Base-by-base conservation (phyloP, 2,888 invertebrate genomes). In the Temnothorax unifasciatus region DNA sequence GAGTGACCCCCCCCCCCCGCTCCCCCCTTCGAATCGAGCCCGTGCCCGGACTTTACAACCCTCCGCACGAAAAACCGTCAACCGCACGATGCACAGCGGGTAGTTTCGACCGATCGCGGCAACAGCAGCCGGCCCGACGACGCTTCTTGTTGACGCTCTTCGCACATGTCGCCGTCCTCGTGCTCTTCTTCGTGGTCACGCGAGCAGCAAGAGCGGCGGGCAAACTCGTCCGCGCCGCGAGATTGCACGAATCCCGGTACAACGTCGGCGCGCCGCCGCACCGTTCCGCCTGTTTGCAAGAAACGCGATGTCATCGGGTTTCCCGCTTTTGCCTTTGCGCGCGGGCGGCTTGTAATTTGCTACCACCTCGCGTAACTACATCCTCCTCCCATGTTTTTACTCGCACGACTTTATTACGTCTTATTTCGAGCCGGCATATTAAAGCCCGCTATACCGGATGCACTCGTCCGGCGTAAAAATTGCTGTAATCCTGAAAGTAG, bases 51-150 rank as follows among this genome's bases (percentile, higher is more conserved):
- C 74, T 81, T 73, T 81, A 63, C 52, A 87, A 84, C 82, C 79
- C 79, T 18, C 13, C 59, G 71, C 79, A 73, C 74, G 79, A 81
- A 81, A 81, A 81, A 81, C 47, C 74, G 74, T 25, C 59, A 81
- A 81, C 74, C 79, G 74, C 79, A 79, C 79, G 73, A 34, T 57
- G 73, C 77, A 25, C 21, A 41, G 68, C 25, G 79, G 15, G n/a
- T 59, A 81, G 79, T 61, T 73, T 81, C 59, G 74, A 81, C 74
- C 47, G 25, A 13, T 29, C 61, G 63, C 52, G 77, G 82, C 41
- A 82, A 76, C 82, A 77, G 52, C 82, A 82, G 82, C 82, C 77
- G 82, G 76, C 61, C 59, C 73, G 73, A 59, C 71, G 79, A 47
- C 59, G 79, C 74, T 81, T 81, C 74, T 81, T 81, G 79, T 73